Percentiles rank a stretch among this genome's conserved stretches.
Evolutionary conservation across 2,888 invertebrate genomes (phyloP).

Genomic region (Eupeodes latifasciatus): DNA sequence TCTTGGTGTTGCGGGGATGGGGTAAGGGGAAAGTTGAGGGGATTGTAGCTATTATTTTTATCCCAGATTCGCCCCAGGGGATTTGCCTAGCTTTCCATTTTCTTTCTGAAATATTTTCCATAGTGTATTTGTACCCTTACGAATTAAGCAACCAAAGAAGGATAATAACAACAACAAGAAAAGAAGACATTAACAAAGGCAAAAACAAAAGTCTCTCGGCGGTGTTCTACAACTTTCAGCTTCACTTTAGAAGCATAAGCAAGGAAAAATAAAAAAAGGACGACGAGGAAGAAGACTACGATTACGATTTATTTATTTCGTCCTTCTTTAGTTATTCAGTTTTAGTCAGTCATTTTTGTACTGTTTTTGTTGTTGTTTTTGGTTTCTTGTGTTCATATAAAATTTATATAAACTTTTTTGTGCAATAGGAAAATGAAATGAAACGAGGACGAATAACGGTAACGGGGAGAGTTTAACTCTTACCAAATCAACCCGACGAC

Average conservation of each 20-base stretch:
- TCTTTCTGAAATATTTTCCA: slow-evolving; percentile 38
- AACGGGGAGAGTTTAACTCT: slow-evolving; percentile 27
- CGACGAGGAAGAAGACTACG: background rate
- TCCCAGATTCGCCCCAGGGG: slow-evolving; percentile 72
- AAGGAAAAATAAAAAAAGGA: slow-evolving; percentile 38
- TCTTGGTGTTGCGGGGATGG: background rate
- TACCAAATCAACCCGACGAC: too few relatives aligned
- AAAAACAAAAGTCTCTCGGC: slow-evolving; percentile 69
- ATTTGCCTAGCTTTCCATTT: slow-evolving; percentile 41
- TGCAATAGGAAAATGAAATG: slow-evolving; percentile 29
- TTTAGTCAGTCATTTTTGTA: background rate
- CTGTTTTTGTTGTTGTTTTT: background rate
- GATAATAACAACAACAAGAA: background rate
- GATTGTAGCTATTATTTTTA: slow-evolving; percentile 68
- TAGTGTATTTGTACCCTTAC: background rate
- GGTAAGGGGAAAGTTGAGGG: background rate
- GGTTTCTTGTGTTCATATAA: slow-evolving; percentile 35
- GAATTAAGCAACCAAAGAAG: slow-evolving; percentile 15
- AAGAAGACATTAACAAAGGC: slow-evolving; percentile 47
- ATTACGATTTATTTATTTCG: slow-evolving; percentile 12
- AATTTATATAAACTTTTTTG: slow-evolving; percentile 32
- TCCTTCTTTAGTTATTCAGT: slow-evolving; percentile 40
- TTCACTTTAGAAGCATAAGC: slow-evolving; percentile 47
- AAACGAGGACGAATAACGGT: slow-evolving; percentile 59
- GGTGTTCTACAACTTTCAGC: slow-evolving; percentile 71